A percentile compares a stretch with the other conserved stretches of the same genome.
phyloP scores from a whole-genome alignment of 2,888 invertebrate genomes.

The Hypercompe scribonia region DNA sequence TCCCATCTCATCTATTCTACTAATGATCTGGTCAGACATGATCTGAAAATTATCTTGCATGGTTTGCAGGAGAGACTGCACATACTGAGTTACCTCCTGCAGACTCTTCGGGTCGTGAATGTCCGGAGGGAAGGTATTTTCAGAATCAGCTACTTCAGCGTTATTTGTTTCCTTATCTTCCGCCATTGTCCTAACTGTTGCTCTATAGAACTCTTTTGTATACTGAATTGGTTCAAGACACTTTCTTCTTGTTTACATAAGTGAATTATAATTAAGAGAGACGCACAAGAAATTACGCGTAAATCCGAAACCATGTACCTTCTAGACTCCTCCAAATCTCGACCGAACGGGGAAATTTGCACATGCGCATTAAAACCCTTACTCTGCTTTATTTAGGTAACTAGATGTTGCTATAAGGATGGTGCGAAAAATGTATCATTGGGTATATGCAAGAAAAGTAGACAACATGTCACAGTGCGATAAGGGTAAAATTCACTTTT shows the following conservation, averaged over 20 bases:
- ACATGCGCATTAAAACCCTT: background rate
- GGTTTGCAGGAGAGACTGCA: slow-evolving; percentile 97
- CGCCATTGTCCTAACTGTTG: slow-evolving; percentile 63
- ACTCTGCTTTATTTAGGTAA: background rate
- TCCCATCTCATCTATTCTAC: slow-evolving; percentile 99
- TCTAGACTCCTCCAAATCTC: background rate
- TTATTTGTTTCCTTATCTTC: slow-evolving; percentile 72
- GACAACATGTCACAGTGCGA: too few relatives aligned
- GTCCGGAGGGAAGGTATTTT: slow-evolving; percentile 72
- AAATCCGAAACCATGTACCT: background rate
- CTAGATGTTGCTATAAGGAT: slow-evolving; percentile 10
- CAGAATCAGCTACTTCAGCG: slow-evolving; percentile 63
- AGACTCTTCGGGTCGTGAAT: slow-evolving; percentile 95
- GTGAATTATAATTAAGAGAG: background rate
- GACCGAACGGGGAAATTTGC: background rate
- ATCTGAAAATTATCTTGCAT: slow-evolving; percentile 99
- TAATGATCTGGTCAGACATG: slow-evolving; percentile 99
- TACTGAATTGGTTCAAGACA: background rate
- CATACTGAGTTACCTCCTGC: slow-evolving; percentile 97
- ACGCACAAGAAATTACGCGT: background rate
- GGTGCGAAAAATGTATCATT: background rate
- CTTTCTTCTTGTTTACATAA: background rate
- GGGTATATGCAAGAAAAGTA: too few relatives aligned
- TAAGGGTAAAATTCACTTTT: too few relatives aligned
- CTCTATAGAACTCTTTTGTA: background rate